Percentiles rank a stretch among this genome's conserved stretches.
Evolutionary conservation across 2,797 vertebrate species (phyloP).

Genomic region (Scarus forsteni): DNA sequence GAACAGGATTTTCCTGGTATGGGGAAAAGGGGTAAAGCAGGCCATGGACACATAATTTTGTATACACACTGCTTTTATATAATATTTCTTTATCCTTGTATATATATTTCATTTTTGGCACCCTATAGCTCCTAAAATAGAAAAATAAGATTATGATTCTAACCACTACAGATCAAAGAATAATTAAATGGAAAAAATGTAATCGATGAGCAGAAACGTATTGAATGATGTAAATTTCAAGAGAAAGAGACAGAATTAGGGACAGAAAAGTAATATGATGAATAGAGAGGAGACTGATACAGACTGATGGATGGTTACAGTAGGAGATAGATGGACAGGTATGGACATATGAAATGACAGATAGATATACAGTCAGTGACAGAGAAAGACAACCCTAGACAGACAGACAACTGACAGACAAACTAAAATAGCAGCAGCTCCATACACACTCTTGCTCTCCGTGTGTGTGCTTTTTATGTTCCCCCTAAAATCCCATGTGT

Average conservation of each 20-base stretch:
- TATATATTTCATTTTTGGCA: too few relatives aligned
- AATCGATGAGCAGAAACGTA: too few relatives aligned
- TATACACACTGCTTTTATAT: too few relatives aligned
- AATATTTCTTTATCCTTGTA: too few relatives aligned
- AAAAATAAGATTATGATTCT: too few relatives aligned
- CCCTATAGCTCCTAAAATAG: too few relatives aligned
- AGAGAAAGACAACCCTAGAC: background rate
- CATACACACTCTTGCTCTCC: conserved; percentile 18
- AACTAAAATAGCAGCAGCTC: conserved; percentile 29
- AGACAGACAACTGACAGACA: background rate
- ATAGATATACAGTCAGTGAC: background rate
- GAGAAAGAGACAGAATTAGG: background rate
- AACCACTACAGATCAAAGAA: too few relatives aligned
- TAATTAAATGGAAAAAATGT: too few relatives aligned
- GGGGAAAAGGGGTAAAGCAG: too few relatives aligned
- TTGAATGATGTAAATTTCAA: too few relatives aligned
- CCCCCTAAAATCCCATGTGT: conserved; percentile 50
- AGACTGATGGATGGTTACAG: background rate
- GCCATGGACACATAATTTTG: too few relatives aligned
- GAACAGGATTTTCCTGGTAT: too few relatives aligned
- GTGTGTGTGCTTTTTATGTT: conserved; percentile 47
- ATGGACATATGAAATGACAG: background rate
- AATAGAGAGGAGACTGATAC: background rate
- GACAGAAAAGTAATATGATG: conserved; percentile 1
- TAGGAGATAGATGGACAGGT: background rate